phyloP scores from a whole-genome alignment of 2,113 vertebrate genomes.

The Nycticorax nycticorax region DNA sequence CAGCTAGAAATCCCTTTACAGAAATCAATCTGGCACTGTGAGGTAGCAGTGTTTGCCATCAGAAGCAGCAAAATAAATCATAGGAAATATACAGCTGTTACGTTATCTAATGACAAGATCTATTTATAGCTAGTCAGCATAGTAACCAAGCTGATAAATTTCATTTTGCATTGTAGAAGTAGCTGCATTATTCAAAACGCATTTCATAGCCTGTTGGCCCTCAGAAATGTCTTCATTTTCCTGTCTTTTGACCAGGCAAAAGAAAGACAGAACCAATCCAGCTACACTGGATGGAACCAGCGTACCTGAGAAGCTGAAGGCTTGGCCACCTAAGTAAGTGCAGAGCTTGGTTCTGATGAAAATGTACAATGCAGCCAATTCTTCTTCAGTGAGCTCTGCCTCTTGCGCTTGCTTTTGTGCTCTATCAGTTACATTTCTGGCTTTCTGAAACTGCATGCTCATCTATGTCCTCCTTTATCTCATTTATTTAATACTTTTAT shows the following conservation, averaged over 20 bases:
- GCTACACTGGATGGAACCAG: background rate
- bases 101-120: background rate
- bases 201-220: background rate
- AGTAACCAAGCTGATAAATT: background rate
- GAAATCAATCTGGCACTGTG: background rate
- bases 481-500: background rate
- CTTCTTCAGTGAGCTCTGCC: background rate
- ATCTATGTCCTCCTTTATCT: background rate
- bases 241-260: background rate
- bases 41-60: background rate
- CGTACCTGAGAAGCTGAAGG: background rate
- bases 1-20: background rate
- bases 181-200: background rate
- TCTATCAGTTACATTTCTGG: background rate
- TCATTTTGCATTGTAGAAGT: background rate
- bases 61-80: background rate
- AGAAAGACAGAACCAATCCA: background rate
- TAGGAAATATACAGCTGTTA: background rate
- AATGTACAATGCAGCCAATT: background rate
- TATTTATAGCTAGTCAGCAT: background rate
- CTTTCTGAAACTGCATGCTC: background rate
- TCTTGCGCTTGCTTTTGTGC: background rate
- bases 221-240: background rate
- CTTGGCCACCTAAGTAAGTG: background rate
- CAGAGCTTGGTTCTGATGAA: background rate